Evolutionary conservation across 2,113 vertebrate species (phyloP).

Genomic region (Anguilla japonica): DNA sequence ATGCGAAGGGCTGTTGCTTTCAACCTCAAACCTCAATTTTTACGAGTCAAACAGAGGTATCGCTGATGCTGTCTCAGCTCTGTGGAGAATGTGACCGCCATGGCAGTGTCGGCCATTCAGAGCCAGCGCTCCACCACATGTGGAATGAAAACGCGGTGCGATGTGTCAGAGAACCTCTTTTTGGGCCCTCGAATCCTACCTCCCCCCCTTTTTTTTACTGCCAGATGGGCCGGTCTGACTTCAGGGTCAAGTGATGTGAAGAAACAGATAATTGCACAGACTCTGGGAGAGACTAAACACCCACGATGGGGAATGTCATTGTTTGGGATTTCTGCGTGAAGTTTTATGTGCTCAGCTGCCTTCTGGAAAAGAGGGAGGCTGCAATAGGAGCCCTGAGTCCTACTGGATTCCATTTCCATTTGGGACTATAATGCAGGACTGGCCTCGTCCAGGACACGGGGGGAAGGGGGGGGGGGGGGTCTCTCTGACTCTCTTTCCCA

Average conservation of each 20-base stretch:
- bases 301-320: constrained; percentile 85
- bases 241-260: constrained; percentile 86
- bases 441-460: constrained; percentile 72
- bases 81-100: background rate
- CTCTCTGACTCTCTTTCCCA: constrained; percentile 25
- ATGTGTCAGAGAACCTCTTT: background rate
- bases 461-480: constrained; percentile 46
- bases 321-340: constrained; percentile 88
- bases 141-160: background rate
- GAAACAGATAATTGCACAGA: constrained; percentile 80
- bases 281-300: constrained; percentile 93
- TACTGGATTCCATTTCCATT: constrained; percentile 81
- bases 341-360: constrained; percentile 93
- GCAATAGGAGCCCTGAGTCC: constrained; percentile 63
- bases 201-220: constrained; percentile 5
- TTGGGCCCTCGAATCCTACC: background rate
- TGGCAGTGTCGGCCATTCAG: background rate
- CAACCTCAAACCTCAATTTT: background rate
- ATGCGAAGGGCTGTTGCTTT: background rate
- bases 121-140: background rate
- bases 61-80: background rate
- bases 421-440: constrained; percentile 74
- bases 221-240: constrained; percentile 77
- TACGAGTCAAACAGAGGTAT: background rate
- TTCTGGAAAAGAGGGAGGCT: constrained; percentile 61